Evolutionary conservation across 1,140 invertebrate species (phyloP), one percentile per base, ranked within the genome.

Genomic region (Parapsyche elsis): DNA sequence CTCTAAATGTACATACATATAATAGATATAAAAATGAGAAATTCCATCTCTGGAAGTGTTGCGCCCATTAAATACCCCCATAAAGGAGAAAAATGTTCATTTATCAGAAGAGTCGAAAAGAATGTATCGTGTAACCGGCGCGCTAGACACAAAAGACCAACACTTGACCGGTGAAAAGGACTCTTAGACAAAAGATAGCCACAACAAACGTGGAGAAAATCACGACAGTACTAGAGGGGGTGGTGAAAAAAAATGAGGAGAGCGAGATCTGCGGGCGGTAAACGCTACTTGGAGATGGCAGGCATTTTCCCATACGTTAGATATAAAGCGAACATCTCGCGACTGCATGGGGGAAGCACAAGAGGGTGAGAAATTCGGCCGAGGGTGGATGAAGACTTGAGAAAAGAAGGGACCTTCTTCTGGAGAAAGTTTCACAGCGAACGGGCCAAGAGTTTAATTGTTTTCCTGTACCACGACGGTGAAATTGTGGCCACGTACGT

Each of bases 371-470:
- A 77, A 71, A 49, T 46, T 44, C 16, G 71, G 45, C 53, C 23
- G 53, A 57, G 38, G 76, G 57, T 71, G 67, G 67, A 57, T 59
- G 76, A 74, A 45, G 70, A 61, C 70, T 71, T 71, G 73, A 71
- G 76, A 61, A 73, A 71, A 78, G 81, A 80, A 77, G 78, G 76
- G 64, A 78, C 44, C 67, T 57, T 78, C 78, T 78, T 77, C 64
- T 23, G 26, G 2, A 46, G 80, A 83, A 83, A 83, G 79, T 83
- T 83, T 61, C 49, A 38, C 57, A 70, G 80, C 76, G 82, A 24
- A 24, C 64, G 64, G 83, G 83, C 83, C 84, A 85, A 86, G 84
- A 84, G 84, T 85, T 86, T 87, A 88, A 88, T 87, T 86, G 86
- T 86, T 86, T 86, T 84, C 83, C 86, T 85, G 84, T 82, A 83